Evolutionary conservation across 2,888 invertebrate species (phyloP).

Genomic region (Anorthoa munda): DNA sequence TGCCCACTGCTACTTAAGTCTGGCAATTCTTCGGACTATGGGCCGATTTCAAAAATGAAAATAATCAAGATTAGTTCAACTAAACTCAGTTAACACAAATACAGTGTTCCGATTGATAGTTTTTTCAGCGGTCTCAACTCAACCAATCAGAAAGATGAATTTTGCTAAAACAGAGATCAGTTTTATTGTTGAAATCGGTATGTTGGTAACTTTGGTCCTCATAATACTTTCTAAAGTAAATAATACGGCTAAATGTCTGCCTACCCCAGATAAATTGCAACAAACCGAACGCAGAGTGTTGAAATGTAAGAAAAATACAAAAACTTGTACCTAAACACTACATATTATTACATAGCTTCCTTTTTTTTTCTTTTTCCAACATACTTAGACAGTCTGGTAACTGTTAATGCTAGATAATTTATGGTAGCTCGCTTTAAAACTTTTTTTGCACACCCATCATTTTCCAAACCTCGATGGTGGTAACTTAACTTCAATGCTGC

Average conservation of each 20-base stretch:
- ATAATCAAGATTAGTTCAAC: too few species aligned
- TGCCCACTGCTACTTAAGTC: too few species aligned
- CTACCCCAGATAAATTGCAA: slow-evolving; percentile 7
- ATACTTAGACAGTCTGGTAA: slow-evolving; percentile 45
- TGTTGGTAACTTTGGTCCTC: too few species aligned
- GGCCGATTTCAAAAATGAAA: too few species aligned
- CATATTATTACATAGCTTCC: slow-evolving; percentile 35
- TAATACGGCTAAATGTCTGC: not conserved
- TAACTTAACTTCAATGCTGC: not conserved
- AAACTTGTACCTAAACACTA: slow-evolving; percentile 58
- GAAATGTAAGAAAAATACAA: slow-evolving; percentile 64
- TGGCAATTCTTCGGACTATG: too few species aligned
- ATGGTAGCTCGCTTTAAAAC: not conserved
- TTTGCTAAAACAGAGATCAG: too few species aligned
- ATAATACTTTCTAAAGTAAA: not conserved
- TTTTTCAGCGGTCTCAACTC: too few species aligned
- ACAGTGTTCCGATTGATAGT: too few species aligned
- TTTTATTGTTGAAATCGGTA: too few species aligned
- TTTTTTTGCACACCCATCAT: slow-evolving; percentile 8
- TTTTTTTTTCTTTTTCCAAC: slow-evolving; percentile 28
- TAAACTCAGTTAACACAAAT: too few species aligned
- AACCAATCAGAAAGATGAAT: too few species aligned
- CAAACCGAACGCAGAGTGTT: slow-evolving; percentile 26
- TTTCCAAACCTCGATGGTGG: not conserved
- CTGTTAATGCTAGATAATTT: slow-evolving; percentile 42